Conservation (phyloP, 2,888 invertebrate species). For the Drosophila lacicola region DNA sequence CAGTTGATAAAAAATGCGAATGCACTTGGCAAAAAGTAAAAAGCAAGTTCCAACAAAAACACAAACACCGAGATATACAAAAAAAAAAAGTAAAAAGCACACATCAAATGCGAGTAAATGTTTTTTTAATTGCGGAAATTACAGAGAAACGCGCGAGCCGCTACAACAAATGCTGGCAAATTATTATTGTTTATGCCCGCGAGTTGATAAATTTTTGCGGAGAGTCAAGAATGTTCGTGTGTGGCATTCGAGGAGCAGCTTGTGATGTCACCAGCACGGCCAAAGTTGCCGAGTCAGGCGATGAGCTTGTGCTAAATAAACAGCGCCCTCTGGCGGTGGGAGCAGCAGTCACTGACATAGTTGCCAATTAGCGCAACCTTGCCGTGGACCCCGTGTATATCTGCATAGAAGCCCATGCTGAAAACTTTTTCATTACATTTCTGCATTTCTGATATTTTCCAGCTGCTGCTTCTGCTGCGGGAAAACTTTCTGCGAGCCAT, state of each 20-base stretch:
- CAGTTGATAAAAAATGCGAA: constrained; percentile 29
- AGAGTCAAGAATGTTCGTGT: constrained; percentile 75
- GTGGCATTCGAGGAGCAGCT: constrained; percentile 69
- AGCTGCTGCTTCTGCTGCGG: constrained; percentile 34
- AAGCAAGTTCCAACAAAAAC: constrained; percentile 16
- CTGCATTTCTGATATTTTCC: constrained; percentile 48
- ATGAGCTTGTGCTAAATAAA: constrained; percentile 69
- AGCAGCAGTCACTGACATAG: constrained; percentile 39
- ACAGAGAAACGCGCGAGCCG: constrained; percentile 71
- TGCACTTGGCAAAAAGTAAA: constrained; percentile 43
- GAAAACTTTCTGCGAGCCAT: constrained; percentile 40
- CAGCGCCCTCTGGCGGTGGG: constrained; percentile 36
- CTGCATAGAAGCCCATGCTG: constrained; percentile 6
- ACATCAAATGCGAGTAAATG: constrained; percentile 81
- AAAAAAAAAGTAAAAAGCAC: constrained; percentile 44
- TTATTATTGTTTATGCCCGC: constrained; percentile 75
- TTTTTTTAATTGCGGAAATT: constrained; percentile 85
- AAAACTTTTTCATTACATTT: constrained; percentile 46
- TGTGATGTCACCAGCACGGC: constrained; percentile 72
- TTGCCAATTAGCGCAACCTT: constrained; percentile 50
- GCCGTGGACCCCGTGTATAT: constrained; percentile 6
- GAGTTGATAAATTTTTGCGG: constrained; percentile 58
- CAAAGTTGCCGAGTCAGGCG: constrained; percentile 71
- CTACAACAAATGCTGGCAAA: constrained; percentile 66
- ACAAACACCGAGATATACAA: constrained; percentile 12